A percentile compares a stretch with the other conserved stretches of the same genome.
Conservation (phyloP, 1,140 invertebrate genomes). For the Bombus huntii region DNA sequence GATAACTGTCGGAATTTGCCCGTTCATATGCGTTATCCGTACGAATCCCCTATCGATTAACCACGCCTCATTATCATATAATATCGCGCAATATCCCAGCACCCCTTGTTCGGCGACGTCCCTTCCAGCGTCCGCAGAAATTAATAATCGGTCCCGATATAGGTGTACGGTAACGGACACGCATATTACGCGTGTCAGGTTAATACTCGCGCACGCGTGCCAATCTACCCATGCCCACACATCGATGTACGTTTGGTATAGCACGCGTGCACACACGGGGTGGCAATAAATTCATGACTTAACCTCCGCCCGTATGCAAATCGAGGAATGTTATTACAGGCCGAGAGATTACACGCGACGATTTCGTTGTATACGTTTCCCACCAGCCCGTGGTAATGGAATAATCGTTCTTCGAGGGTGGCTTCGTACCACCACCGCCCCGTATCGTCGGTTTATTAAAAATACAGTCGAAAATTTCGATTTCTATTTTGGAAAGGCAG, state of each 20-base stretch:
- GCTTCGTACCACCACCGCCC: not conserved
- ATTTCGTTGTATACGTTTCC: conserved; percentile 69
- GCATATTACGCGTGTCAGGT: conserved; percentile 60
- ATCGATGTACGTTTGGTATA: not conserved
- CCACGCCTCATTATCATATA: conserved; percentile 61
- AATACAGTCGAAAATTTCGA: conserved; percentile 35
- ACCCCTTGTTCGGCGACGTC: not conserved
- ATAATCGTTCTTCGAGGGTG: conserved; percentile 41
- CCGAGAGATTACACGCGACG: conserved; percentile 72
- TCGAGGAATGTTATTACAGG: conserved; percentile 69
- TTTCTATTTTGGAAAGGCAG: conserved; percentile 16
- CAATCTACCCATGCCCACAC: not conserved
- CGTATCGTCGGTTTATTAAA: conserved; percentile 68
- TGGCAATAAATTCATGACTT: conserved; percentile 74
- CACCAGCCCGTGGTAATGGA: conserved; percentile 23
- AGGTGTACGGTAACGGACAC: conserved; percentile 50
- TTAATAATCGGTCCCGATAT: conserved; percentile 63
- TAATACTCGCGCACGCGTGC: conserved; percentile 25
- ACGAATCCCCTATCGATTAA: conserved; percentile 60
- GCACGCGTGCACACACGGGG: conserved; percentile 39
- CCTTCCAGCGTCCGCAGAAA: conserved; percentile 44
- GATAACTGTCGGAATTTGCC: not conserved
- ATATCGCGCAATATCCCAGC: conserved; percentile 45
- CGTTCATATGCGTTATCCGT: conserved; percentile 25
- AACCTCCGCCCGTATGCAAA: conserved; percentile 70